Evolutionary conservation across 2,888 invertebrate species (phyloP).

Genomic region (Cheilosia variabilis): DNA sequence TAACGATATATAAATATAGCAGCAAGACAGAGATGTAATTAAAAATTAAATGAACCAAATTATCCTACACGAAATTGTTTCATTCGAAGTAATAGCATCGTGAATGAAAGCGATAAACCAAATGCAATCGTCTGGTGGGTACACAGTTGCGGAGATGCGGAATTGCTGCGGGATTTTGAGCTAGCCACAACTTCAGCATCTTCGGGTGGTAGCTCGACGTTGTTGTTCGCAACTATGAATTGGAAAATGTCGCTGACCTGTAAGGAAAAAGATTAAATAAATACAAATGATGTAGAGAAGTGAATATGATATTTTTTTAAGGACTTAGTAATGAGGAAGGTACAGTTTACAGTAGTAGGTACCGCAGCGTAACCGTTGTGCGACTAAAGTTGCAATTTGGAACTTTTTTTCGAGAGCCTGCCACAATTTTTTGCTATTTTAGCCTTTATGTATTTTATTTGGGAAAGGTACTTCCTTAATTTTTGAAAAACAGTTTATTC

Average conservation of each 20-base stretch:
- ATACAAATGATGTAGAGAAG: too few relatives aligned
- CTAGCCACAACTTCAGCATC: constrained; percentile 84
- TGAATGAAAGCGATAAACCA: constrained; percentile 59
- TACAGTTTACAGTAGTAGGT: too few relatives aligned
- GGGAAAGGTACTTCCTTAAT: too few relatives aligned
- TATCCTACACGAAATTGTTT: constrained; percentile 76
- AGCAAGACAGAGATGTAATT: constrained; percentile 11
- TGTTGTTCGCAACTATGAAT: constrained; percentile 85
- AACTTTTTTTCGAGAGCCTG: too few relatives aligned
- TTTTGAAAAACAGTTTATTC: too few relatives aligned
- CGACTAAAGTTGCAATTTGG: too few relatives aligned
- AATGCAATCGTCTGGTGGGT: constrained; percentile 55
- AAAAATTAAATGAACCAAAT: constrained; percentile 57
- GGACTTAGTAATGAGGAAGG: too few relatives aligned
- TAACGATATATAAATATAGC: constrained; percentile 1
- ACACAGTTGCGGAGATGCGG: constrained; percentile 75
- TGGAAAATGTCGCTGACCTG: constrained; percentile 90
- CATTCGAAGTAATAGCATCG: constrained; percentile 74
- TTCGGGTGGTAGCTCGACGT: constrained; percentile 82
- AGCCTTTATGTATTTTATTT: too few relatives aligned
- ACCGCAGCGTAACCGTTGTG: too few relatives aligned
- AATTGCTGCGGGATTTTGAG: constrained; percentile 83
- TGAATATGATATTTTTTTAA: too few relatives aligned
- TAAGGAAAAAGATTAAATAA: constrained; percentile 61
- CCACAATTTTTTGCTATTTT: too few relatives aligned